Base-by-base conservation (phyloP, 2,797 vertebrate species). In the Sibirionetta formosa region DNA sequence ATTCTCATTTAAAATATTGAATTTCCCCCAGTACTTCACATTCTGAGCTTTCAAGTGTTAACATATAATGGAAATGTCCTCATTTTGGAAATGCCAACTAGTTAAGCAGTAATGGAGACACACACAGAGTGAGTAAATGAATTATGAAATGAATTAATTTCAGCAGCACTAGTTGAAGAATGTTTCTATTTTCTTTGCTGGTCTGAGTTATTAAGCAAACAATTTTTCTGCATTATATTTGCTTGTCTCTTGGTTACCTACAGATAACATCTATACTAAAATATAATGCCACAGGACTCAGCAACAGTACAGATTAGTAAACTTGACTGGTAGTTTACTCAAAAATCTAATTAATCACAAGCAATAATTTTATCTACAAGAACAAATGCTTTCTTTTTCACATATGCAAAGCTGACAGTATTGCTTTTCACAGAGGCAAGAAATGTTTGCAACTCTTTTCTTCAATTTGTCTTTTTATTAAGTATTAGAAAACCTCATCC, bases 141-240 rank as follows among this genome's bases (percentile, higher is more conserved):
- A 83, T 91, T 89, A 54, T 71, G 31, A 82, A 83, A 81, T 44
- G 91, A 80, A 75, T 87, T 87, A 2, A 88, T 90, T 86, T 69
- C 76, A 85, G 48, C 31, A 82, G 6, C 71, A 77, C 40, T 61
- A 75, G 82, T 91, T 80, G 73, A 90, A 61, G 29, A 83, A 50
- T 57, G 15, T 38, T 95, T 87, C 60, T 78, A 9, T 64, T 60
- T 64, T 91, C 68, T 75, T 88, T 80, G 31, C 57, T 89, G 22
- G 7, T 68, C 64, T 88, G 61, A 86, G 81, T 83, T 69, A 85
- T 65, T 76, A 90, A 83, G 61, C 26, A 56, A 78, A 78, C 7
- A 58, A 2, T 63, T 61, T 53, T 16, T 40, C 50, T 71, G 27
- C 50, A 40, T 23, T 54, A 4, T 40, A 40, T 54, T 71, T 71